These are phyloP conservation scores for Eclectus roratus DNA, from an alignment of 2,113 vertebrate genomes.

Conservation along the genomic window DNA sequence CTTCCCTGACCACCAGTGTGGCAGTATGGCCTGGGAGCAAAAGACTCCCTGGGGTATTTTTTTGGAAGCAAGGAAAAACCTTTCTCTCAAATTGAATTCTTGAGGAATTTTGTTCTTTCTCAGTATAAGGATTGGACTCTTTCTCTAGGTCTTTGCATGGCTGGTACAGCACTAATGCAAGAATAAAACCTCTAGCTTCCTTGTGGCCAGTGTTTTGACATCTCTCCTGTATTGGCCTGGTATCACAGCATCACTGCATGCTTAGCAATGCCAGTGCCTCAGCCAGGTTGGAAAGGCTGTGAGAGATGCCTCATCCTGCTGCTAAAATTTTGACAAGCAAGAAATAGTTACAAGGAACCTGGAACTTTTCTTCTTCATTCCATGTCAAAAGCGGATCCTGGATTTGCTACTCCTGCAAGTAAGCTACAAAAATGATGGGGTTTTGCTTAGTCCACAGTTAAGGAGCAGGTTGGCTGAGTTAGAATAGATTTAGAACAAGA, in stretches of 20 bases:
- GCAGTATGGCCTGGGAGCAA: not conserved
- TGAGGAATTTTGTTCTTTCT: not conserved
- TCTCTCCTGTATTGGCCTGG: fast-evolving
- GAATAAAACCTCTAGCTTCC: not conserved
- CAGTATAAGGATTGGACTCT: not conserved
- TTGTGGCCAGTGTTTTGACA: not conserved
- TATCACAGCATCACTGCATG: not conserved
- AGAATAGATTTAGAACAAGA: not conserved
- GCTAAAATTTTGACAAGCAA: not conserved
- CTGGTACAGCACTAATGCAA: not conserved
- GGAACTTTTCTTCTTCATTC: not conserved
- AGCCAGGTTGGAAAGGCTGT: not conserved
- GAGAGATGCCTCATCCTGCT: not conserved
- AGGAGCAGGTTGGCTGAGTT: not conserved
- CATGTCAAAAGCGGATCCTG: not conserved
- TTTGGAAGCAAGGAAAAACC: not conserved
- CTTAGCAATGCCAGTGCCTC: not conserved
- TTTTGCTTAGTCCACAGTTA: not conserved
- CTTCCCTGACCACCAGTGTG: not conserved
- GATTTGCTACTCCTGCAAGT: not conserved
- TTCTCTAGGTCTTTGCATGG: not conserved
- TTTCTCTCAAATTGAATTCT: not conserved
- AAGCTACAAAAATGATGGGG: not conserved
- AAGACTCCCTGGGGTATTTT: fast-evolving
- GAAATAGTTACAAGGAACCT: not conserved